Base-by-base conservation (phyloP, 2,113 vertebrate species). In the Anseranas semipalmata region DNA sequence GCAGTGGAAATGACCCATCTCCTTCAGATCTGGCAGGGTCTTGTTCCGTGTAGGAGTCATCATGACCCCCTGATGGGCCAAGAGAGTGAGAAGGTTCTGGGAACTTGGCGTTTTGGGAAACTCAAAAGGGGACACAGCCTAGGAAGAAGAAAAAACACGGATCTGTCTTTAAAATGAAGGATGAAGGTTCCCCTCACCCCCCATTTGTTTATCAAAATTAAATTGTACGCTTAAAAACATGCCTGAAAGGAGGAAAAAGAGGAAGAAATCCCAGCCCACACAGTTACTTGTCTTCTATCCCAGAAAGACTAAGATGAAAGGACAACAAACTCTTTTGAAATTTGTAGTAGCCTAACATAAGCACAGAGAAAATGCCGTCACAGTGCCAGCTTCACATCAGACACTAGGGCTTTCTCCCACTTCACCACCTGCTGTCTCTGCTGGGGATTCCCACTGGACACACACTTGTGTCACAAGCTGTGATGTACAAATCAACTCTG, bases 91-190 rank as follows among this genome's bases (percentile, higher is more conserved):
- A 55, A 99, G 98, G 94, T 99, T 99, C 27, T 99, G 99, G 48
- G 99, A 99, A 96, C 99, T 99, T n/a, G 99, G 98, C 6, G 98
- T 98, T 95, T 98, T 99, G 37, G 99, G 98, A 96, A 99, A 99
- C 83, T 99, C 99, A 90, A 99, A 99, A 0, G 98, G 98, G 7
- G 99, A 98, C 81, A 98, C 96, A 25, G 98, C 97, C 99, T 99
- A 81, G 56, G 37, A 77, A 79, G 22, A 79, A 79, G 1, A 87
- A 7, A 84, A 62, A 58, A 53, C 50, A 45, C 33, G 85, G 9
- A 55, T n/a, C 5, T 24, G 22, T n/a, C 37, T 46, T 62, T 45
- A 87, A 85, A 92, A 74, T 1, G 1, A 90, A 85, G 41, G 48
- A 60, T 28, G 2, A 91, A 79, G 14, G 35, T 4, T 67, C 30